Evolutionary conservation across 2,888 invertebrate genomes (phyloP).

Genomic region (Eupeodes latifasciatus): DNA sequence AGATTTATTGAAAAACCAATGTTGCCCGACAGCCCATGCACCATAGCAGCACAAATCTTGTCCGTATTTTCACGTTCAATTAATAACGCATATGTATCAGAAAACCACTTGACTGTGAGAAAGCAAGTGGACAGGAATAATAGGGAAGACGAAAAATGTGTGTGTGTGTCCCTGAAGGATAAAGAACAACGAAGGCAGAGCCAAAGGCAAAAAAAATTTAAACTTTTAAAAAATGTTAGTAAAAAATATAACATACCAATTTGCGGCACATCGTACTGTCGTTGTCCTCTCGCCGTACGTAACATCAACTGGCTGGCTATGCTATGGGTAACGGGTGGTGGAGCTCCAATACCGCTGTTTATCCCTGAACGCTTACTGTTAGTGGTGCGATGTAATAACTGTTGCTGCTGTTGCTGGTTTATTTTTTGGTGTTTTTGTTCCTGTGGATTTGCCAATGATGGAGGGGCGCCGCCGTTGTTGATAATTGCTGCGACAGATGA

Average conservation of each 20-base stretch:
- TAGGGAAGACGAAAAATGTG: background rate
- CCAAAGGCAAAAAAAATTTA: background rate
- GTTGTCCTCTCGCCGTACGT: conserved; percentile 89
- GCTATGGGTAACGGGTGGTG: conserved; percentile 85
- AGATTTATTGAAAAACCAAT: conserved; percentile 37
- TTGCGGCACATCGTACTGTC: conserved; percentile 94
- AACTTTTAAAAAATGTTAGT: background rate
- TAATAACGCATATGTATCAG: conserved; percentile 55
- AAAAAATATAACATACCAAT: conserved; percentile 88
- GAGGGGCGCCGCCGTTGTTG: conserved; percentile 27
- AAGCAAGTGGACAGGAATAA: conserved; percentile 10
- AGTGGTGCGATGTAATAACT: conserved; percentile 80
- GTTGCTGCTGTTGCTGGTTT: conserved; percentile 74
- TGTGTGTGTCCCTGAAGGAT: background rate
- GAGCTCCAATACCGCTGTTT: conserved; percentile 74
- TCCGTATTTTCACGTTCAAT: conserved; percentile 66
- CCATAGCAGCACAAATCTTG: conserved; percentile 30
- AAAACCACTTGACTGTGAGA: conserved; percentile 23
- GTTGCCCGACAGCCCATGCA: conserved; percentile 14
- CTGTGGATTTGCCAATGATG: conserved; percentile 48
- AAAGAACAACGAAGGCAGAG: background rate
- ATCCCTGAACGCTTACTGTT: conserved; percentile 81
- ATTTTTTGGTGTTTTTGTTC: conserved; percentile 77
- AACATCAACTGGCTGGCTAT: conserved; percentile 91
- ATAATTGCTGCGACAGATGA: conserved; percentile 37